These are phyloP conservation scores for Halcyon smyrnensis DNA, from an alignment of 2,797 vertebrate genomes.

Conservation along the genomic window DNA sequence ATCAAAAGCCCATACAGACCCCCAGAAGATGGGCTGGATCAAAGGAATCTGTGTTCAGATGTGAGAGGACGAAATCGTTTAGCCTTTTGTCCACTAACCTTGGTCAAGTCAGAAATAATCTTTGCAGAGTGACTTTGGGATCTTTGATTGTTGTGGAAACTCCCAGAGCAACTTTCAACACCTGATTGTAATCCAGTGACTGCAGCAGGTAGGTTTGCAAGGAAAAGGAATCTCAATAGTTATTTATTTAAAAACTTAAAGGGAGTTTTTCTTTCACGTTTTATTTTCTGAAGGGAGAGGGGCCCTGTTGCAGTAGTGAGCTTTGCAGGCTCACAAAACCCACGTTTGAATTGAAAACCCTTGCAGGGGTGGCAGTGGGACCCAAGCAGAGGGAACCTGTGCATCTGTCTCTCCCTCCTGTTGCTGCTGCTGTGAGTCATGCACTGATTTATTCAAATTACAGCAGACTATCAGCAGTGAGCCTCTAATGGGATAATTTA, in stretches of 20 bases:
- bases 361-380: neutral
- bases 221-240: neutral
- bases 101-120: neutral
- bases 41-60: neutral
- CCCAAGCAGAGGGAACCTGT: neutral
- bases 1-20: neutral
- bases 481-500: slow-evolving; percentile 22
- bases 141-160: neutral
- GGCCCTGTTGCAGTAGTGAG: neutral
- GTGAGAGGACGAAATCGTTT: neutral
- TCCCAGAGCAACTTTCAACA: neutral
- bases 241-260: neutral
- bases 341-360: neutral
- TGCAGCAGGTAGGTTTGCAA: neutral
- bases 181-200: neutral
- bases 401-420: neutral
- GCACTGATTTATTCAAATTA: slow-evolving; percentile 35
- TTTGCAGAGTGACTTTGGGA: neutral
- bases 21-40: neutral
- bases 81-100: neutral
- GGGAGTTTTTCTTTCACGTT: neutral
- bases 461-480: neutral
- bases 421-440: neutral
- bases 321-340: neutral
- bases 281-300: neutral